Percentiles rank a stretch among this genome's conserved stretches.
These are phyloP conservation scores for Sesia apiformis DNA, from an alignment of 2,888 invertebrate species.

Conservation along the genomic window DNA sequence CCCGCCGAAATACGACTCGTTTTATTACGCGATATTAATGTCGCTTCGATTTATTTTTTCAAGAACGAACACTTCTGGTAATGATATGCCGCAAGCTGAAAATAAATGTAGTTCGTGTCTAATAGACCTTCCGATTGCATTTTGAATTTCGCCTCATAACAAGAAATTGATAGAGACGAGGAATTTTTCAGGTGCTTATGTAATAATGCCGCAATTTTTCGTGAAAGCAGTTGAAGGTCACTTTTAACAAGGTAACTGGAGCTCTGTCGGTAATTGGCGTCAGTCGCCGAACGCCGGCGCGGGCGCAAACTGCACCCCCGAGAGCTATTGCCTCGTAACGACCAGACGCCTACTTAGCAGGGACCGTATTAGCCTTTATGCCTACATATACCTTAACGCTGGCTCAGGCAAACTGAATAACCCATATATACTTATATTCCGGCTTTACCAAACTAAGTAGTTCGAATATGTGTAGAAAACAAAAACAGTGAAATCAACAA, in stretches of 20 bases:
- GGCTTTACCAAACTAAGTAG: too few relatives aligned
- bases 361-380: too few relatives aligned
- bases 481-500: too few relatives aligned
- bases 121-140: neutral
- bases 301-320: slow-evolving; percentile 32
- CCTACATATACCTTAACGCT: too few relatives aligned
- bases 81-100: neutral
- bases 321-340: slow-evolving; percentile 35
- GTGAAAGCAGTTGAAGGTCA: neutral
- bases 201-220: too few relatives aligned
- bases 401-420: too few relatives aligned
- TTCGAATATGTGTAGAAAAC: too few relatives aligned
- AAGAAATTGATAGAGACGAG: neutral
- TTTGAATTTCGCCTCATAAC: neutral
- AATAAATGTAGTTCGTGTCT: neutral
- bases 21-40: neutral
- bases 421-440: too few relatives aligned
- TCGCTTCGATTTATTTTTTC: neutral
- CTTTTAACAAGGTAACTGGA: slow-evolving; percentile 29
- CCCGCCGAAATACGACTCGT: neutral
- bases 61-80: neutral
- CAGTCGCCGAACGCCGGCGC: slow-evolving; percentile 14
- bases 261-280: slow-evolving; percentile 23
- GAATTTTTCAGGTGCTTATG: too few relatives aligned
- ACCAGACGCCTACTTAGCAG: slow-evolving; percentile 18